Evolutionary conservation across 2,113 vertebrate species (phyloP).

Genomic region (Gila orcuttii): DNA sequence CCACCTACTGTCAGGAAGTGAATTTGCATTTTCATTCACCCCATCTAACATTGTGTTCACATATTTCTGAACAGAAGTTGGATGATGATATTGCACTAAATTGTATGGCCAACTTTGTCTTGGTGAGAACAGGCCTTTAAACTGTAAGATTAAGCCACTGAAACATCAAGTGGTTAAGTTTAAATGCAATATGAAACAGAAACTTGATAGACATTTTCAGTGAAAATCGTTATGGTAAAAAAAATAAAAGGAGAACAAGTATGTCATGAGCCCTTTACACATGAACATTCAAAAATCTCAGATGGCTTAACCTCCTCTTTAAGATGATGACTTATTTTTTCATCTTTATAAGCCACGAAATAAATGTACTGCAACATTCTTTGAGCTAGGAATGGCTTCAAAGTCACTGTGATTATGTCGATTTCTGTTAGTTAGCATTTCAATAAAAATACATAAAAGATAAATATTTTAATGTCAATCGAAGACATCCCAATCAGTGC

Average conservation of each 20-base stretch:
- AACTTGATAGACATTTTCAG: background rate
- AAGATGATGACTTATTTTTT: background rate
- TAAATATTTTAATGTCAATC: background rate
- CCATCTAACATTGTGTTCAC: background rate
- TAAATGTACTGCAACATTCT: background rate
- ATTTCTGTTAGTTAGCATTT: background rate
- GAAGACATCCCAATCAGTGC: background rate
- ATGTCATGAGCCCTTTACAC: background rate
- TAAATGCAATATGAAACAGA: background rate
- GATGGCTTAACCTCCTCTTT: background rate
- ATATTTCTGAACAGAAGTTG: background rate
- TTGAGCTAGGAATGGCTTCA: background rate
- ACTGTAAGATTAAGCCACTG: background rate
- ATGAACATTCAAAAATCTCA: background rate
- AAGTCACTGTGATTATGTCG: background rate
- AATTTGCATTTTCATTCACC: background rate
- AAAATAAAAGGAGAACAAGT: background rate
- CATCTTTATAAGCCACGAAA: background rate
- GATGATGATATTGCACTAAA: background rate
- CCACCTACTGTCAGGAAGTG: background rate
- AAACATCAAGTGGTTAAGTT: constrained; percentile 5
- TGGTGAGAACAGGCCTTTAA: background rate
- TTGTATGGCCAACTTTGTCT: background rate
- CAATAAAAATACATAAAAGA: background rate
- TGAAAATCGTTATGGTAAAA: background rate